These are phyloP conservation scores for Gopherus flavomarginatus DNA, from an alignment of 2,113 vertebrate species.

Conservation along the genomic window DNA sequence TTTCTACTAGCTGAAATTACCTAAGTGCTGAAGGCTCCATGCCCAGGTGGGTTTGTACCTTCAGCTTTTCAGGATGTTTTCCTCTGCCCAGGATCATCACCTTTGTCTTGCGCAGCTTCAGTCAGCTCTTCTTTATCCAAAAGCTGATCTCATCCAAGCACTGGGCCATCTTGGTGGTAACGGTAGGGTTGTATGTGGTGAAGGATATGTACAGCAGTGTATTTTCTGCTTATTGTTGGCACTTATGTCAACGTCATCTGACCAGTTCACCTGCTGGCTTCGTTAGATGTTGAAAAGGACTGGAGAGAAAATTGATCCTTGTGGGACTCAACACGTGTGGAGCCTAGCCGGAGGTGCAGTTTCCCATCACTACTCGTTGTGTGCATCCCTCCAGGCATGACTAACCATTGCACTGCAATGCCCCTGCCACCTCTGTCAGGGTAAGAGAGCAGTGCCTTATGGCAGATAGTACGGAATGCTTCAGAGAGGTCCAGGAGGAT, in stretches of 20 bases:
- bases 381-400: background rate
- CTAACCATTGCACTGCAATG: background rate
- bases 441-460: constrained; percentile 16
- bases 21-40: background rate
- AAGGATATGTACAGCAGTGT: background rate
- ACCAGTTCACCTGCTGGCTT: background rate
- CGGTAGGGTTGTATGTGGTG: background rate
- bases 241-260: background rate
- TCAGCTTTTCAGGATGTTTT: constrained; percentile 14
- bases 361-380: background rate
- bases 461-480: background rate
- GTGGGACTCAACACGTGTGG: background rate
- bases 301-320: background rate
- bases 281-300: background rate
- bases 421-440: constrained; percentile 13
- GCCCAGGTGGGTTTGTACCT: background rate
- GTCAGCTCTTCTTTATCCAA: constrained; percentile 35
- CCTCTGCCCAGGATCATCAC: background rate
- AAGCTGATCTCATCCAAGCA: background rate
- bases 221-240: background rate
- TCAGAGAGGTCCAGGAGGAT: constrained; percentile 50
- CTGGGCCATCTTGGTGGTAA: background rate
- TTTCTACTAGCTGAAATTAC: background rate
- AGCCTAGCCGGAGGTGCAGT: background rate
- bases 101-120: background rate